phyloP scores from a whole-genome alignment of 2,888 invertebrate species.

The Microplitis deprimator region DNA sequence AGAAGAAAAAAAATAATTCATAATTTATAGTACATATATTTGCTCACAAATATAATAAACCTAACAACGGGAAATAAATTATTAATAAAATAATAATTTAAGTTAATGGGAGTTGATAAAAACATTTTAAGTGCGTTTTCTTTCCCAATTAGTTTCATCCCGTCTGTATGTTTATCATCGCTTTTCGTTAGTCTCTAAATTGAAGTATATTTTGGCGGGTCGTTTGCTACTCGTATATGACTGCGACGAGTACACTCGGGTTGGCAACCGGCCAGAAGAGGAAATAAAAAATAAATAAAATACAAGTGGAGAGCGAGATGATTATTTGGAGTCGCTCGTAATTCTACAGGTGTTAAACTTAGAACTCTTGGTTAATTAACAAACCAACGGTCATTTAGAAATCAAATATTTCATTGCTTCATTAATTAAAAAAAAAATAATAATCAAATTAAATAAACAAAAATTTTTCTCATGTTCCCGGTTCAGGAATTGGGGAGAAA shows the following conservation, averaged over 20 bases:
- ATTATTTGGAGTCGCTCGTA: not conserved
- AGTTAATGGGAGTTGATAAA: slow-evolving; percentile 15
- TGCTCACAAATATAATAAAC: not conserved
- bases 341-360: slow-evolving; percentile 38
- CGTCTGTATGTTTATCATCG: slow-evolving; percentile 22
- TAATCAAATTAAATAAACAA: too few species aligned
- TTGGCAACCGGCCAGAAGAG: slow-evolving; percentile 19
- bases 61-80: not conserved
- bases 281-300: slow-evolving; percentile 4
- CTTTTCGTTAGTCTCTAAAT: slow-evolving; percentile 17
- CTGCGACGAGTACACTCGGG: not conserved
- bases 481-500: too few species aligned
- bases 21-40: not conserved
- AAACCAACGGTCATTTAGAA: not conserved
- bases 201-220: slow-evolving; percentile 34
- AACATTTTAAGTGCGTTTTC: slow-evolving; percentile 2
- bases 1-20: not conserved
- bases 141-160: slow-evolving; percentile 11
- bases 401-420: too few species aligned
- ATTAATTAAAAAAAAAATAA: too few species aligned
- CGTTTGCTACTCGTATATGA: slow-evolving; percentile 9
- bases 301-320: not conserved
- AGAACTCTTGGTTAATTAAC: slow-evolving; percentile 34
- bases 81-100: not conserved
- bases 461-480: too few species aligned